These are phyloP conservation scores for Chironomus striatipennis DNA, from an alignment of 1,140 invertebrate species.

Conservation along the genomic window DNA sequence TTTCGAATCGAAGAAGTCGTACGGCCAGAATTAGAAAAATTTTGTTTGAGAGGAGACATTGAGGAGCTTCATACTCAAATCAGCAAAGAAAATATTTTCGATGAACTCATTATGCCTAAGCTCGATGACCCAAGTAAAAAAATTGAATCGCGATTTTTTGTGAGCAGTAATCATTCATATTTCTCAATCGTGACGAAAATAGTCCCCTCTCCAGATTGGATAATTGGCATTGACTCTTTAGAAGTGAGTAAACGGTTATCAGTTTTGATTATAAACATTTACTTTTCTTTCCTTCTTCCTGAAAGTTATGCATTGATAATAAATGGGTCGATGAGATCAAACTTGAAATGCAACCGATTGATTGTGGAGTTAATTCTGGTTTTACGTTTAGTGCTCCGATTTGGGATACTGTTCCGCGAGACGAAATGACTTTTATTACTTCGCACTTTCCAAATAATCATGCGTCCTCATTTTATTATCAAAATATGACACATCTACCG, in stretches of 20 bases:
- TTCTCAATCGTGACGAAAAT: constrained; percentile 79
- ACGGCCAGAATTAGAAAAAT: not conserved
- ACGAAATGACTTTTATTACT: constrained; percentile 83
- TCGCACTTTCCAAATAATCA: constrained; percentile 84
- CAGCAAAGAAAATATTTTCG: constrained; percentile 50
- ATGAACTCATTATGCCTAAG: constrained; percentile 72
- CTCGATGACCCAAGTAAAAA: constrained; percentile 65
- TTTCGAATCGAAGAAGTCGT: not conserved
- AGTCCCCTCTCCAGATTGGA: constrained; percentile 96
- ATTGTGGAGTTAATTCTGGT: constrained; percentile 95
- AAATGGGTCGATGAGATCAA: constrained; percentile 90
- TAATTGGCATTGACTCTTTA: constrained; percentile 89
- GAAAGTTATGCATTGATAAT: constrained; percentile 79
- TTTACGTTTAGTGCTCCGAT: constrained; percentile 94
- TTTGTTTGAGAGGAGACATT: not conserved
- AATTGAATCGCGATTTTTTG: constrained; percentile 73
- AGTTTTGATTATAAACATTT: not conserved
- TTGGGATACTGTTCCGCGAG: constrained; percentile 82
- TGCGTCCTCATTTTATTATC: constrained; percentile 91
- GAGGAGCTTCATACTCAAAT: constrained; percentile 40
- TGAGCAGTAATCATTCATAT: constrained; percentile 85
- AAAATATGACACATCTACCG: constrained; percentile 73
- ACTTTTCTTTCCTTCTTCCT: not conserved
- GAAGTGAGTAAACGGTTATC: constrained; percentile 40
- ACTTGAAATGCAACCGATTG: constrained; percentile 88